Base-by-base conservation (phyloP, 1,140 invertebrate genomes). In the Megalopta genalis region DNA sequence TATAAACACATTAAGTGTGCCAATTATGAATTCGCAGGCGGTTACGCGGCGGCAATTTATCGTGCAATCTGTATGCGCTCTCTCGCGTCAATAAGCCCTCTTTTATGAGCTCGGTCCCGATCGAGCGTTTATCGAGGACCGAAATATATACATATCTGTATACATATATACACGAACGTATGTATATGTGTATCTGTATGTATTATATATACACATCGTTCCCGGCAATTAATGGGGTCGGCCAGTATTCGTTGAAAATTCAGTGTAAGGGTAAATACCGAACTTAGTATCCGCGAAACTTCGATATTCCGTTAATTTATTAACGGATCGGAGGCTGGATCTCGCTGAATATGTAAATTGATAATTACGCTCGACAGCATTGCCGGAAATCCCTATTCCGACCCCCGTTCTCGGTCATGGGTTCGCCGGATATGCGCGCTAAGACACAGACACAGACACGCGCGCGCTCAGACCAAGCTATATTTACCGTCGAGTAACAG, bases 341-440 rank as follows among this genome's bases (percentile, higher is more conserved):
- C 72, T n/a, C 67, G 46, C 70, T 75, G 66, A 86, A 82, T 80
- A 86, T 73, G 76, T 60, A 75, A 73, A 85, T 80, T 63, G 67
- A 75, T 70, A 49, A 79, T 84, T 77, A 81, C 32, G 60, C 77
- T 80, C 49, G 12, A 57, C 57, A 10, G 71, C 21, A 27, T n/a
- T 37, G 14, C 49, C 8, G 66, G 52, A 54, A 70, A 81, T 27
- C 49, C 62, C 54, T 65, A 27, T 8, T 14, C 54, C 52, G 27
- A 32, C 4, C n/a, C 37, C 9, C 54, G 12, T n/a, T n/a, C n/a
- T n/a, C n/a, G n/a, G n/a, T 39, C 23, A 49, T 16, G 39, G 32
- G 16, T 69, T 65, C 25, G 21, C 49, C 63, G 66, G 59, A 81
- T 59, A 62, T n/a, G 18, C 37, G 9, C 18, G 7, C 7, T 25